phyloP scores from a whole-genome alignment of 2,797 vertebrate genomes.

The Sebastes steindachneri region DNA sequence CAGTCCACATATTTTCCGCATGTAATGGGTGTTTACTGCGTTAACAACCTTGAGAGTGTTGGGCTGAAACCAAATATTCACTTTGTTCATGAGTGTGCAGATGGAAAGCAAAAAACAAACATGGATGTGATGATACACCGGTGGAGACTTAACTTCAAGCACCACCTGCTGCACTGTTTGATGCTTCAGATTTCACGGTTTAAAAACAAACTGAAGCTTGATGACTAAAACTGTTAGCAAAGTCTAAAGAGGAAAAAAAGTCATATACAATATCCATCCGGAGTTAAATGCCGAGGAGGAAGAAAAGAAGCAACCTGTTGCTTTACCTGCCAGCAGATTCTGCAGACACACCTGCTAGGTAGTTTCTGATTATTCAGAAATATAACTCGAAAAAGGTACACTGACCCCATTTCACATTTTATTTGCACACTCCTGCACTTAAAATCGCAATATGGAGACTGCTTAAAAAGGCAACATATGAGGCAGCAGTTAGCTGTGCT shows the following conservation, averaged over 20 bases:
- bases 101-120: constrained; percentile 40
- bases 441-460: neutral
- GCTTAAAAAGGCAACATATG: constrained; percentile 12
- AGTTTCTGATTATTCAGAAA: neutral
- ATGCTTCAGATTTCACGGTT: constrained; percentile 30
- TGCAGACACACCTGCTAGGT: neutral
- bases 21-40: constrained; percentile 29
- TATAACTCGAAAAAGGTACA: neutral
- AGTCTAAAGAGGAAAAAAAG: neutral
- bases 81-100: constrained; percentile 3
- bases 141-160: constrained; percentile 27
- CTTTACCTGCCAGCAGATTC: neutral
- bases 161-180: constrained; percentile 47
- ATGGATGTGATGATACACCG: neutral
- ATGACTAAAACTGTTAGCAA: neutral
- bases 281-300: neutral
- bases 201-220: constrained; percentile 32
- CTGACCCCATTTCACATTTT: neutral
- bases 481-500: constrained; percentile 4
- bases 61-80: constrained; percentile 12
- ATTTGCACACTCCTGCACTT: neutral
- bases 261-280: neutral
- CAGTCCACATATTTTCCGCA: constrained; percentile 9
- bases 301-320: constrained; percentile 1
- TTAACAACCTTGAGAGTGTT: constrained; percentile 13